These are phyloP conservation scores for Stercorarius parasiticus DNA, from an alignment of 2,113 vertebrate species.

Conservation along the genomic window DNA sequence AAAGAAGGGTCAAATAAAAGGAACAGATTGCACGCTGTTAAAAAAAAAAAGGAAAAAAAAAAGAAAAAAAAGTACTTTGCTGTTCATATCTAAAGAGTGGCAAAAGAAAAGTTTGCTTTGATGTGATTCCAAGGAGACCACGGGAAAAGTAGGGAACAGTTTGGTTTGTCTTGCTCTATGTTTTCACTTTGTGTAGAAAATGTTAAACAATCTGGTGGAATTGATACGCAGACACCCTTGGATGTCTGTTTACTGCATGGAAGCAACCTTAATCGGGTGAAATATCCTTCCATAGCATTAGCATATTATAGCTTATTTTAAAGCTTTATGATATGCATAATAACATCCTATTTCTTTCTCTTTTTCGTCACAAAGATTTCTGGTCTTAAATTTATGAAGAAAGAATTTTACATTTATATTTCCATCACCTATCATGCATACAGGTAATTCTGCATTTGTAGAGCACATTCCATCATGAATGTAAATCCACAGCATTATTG, in stretches of 20 bases:
- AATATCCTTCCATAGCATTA: neutral
- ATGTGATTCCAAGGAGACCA: neutral
- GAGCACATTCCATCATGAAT: neutral
- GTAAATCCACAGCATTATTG: conserved; percentile 18
- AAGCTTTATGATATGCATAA: neutral
- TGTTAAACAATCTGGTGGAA: neutral
- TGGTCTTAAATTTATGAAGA: neutral
- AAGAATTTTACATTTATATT: neutral
- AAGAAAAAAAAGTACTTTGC: neutral
- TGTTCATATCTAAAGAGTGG: neutral
- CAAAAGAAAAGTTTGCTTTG: neutral
- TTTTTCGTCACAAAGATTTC: neutral
- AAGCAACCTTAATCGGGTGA: neutral
- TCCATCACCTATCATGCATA: neutral
- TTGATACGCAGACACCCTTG: neutral
- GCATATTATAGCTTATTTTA: neutral
- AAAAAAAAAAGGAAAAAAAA: neutral
- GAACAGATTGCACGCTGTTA: neutral
- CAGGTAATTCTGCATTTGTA: conserved; percentile 21
- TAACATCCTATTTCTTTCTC: neutral
- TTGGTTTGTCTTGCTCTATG: neutral
- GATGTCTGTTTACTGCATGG: neutral
- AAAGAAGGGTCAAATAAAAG: neutral
- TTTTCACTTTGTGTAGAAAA: neutral
- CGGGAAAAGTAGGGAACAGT: neutral